Percentiles rank a stretch among this genome's conserved stretches.
Conservation (phyloP, 2,113 vertebrate genomes). For the Proterorhinus semilunaris region DNA sequence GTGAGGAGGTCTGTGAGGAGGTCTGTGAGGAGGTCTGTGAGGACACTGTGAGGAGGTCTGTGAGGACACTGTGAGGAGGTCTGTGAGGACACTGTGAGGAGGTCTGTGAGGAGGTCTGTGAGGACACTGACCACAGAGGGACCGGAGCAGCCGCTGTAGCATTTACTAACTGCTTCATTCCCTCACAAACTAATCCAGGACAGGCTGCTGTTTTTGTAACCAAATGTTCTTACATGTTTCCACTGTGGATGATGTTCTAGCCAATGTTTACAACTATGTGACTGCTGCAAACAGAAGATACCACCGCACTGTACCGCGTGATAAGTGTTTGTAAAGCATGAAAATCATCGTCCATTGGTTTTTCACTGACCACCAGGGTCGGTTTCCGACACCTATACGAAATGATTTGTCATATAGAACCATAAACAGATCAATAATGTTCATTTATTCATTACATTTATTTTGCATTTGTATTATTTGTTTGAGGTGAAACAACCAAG, state of each 20-base stretch:
- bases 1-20: neutral
- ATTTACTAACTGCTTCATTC: slow-evolving; percentile 24
- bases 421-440: no score
- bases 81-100: neutral
- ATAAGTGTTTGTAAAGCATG: slow-evolving; percentile 6
- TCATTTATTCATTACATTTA: no score
- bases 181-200: slow-evolving; percentile 15
- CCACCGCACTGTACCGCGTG: slow-evolving; percentile 1
- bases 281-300: slow-evolving; percentile 8
- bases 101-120: neutral
- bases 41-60: slow-evolving; percentile 9
- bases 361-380: neutral
- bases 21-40: neutral
- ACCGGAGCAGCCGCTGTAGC: no score
- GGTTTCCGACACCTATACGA: no score
- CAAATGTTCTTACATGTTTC: slow-evolving; percentile 12
- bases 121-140: slow-evolving; percentile 2
- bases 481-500: no score
- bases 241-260: neutral
- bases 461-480: no score
- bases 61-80: neutral
- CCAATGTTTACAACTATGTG: slow-evolving; percentile 20
- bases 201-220: slow-evolving; percentile 10
- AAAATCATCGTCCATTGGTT: neutral
- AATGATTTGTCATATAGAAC: no score